Base-by-base conservation (phyloP, 2,888 invertebrate genomes). In the Nymphalis c-album region DNA sequence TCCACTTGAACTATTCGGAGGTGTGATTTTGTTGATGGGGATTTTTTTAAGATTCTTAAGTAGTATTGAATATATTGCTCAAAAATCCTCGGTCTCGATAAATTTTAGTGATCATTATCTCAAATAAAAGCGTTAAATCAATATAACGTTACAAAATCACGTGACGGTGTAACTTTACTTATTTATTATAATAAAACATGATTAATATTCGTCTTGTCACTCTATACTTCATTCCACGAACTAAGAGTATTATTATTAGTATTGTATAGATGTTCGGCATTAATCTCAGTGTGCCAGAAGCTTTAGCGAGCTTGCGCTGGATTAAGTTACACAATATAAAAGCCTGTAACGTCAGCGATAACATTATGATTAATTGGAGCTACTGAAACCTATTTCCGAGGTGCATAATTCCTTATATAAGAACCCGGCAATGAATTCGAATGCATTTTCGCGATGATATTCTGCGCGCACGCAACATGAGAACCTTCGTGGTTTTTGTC, bases 351-450 rank as follows among this genome's bases (percentile, higher is more conserved):
- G 70, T 63, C 64, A 62, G 58, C 53, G 69, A 68, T 70, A 70
- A 64, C 64, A 69, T 73, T 68, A 70, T 74, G 67, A 71, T 73
- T 70, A 74, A 74, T 70, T 71, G 59, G 67, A 53, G 68, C 69
- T 71, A 70, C 73, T 66, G 71, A 71, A 73, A 67, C 70, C 67
- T 67, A 69, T 68, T 71, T 74, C 73, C 73, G 71, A 67, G 65
- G 46, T 64, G 71, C 59, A 69, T 69, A 67, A 69, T 67, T 65
- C 61, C 68, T 74, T 73, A 72, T 63, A 68, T 72, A 72, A 74
- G 59, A 10, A 69, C 60, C 26, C 67, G 61, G 22, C 48, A 60
- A 45, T 48, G 59, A 16, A 51, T 51, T 51, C 51, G 51, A 55
- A 55, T 65, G 64, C 53, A 63, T 63, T 68, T 55, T 68, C 35